A percentile compares a stretch with the other conserved stretches of the same genome.
Conservation (phyloP, 1,140 invertebrate genomes). For the Macrostomum lignano region DNA sequence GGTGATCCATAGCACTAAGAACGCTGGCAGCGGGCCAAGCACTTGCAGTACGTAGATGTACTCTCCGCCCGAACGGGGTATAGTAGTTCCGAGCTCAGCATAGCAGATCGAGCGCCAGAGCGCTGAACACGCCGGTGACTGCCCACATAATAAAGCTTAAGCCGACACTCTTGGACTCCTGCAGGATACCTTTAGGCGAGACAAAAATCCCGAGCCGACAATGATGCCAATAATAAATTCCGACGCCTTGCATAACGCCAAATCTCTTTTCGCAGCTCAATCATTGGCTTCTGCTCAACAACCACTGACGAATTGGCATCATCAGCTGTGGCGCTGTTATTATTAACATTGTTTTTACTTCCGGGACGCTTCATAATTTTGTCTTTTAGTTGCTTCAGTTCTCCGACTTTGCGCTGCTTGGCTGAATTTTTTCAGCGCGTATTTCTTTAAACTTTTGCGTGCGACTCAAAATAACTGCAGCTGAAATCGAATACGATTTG, state of each 20-base stretch:
- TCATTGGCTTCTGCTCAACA: no score
- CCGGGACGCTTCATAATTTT: no score
- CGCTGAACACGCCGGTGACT: constrained; percentile 45
- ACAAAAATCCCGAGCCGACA: constrained; percentile 62
- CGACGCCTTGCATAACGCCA: constrained; percentile 2
- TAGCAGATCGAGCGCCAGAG: constrained; percentile 32
- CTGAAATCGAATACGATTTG: no score
- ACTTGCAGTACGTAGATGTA: constrained; percentile 17
- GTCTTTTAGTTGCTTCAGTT: no score
- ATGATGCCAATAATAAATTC: constrained; percentile 24
- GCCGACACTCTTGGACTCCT: constrained; percentile 50
- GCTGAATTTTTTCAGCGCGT: no score
- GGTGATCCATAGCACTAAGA: constrained; percentile 12
- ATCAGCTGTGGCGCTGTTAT: no score
- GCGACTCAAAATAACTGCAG: no score
- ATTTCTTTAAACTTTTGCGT: no score
- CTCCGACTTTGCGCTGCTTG: no score
- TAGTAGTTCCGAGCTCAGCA: constrained; percentile 20
- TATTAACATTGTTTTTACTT: no score
- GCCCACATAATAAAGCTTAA: constrained; percentile 52
- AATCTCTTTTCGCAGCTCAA: constrained; percentile 1
- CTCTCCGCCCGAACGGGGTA: constrained; percentile 21
- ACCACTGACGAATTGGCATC: no score
- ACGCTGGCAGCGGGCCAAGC: constrained; percentile 11
- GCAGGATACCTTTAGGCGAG: constrained; percentile 58